Conservation (phyloP, 2,113 vertebrate species). For the Hypomesus transpacificus region DNA sequence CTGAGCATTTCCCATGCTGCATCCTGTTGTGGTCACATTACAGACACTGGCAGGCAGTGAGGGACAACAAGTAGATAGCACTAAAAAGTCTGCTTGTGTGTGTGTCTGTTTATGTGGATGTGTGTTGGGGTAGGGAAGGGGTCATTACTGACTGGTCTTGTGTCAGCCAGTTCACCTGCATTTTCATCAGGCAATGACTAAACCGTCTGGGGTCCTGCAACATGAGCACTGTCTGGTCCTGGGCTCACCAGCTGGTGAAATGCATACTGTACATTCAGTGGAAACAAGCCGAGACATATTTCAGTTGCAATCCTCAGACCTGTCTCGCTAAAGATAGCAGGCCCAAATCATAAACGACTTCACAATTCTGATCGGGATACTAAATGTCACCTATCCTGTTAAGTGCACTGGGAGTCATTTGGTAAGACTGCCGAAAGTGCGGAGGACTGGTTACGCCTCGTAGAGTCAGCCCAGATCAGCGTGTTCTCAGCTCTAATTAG, state of each 20-base stretch:
- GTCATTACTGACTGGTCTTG: neutral
- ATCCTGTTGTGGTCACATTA: constrained; percentile 25
- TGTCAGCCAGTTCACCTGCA: constrained; percentile 38
- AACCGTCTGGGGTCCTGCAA: constrained; percentile 9
- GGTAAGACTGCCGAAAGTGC: neutral
- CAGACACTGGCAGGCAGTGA: neutral
- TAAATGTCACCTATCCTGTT: neutral
- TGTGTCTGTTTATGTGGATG: neutral
- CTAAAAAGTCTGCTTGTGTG: too few relatives aligned
- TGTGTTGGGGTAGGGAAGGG: neutral
- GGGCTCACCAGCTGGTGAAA: neutral
- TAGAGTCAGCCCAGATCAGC: too few relatives aligned
- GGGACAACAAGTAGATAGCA: neutral
- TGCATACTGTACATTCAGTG: neutral
- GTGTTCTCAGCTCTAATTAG: too few relatives aligned
- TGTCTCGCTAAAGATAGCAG: neutral
- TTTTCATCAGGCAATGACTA: constrained; percentile 15
- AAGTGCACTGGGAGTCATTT: constrained; percentile 25
- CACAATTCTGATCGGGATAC: neutral
- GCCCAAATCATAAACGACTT: neutral
- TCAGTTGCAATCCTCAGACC: neutral
- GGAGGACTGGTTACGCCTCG: too few relatives aligned
- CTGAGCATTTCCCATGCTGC: constrained; percentile 7
- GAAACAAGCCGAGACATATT: neutral
- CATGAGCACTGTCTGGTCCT: neutral